Percentiles rank a stretch among this genome's conserved stretches.
Conservation (phyloP, 2,888 invertebrate genomes). For the Nymphalis polychloros region DNA sequence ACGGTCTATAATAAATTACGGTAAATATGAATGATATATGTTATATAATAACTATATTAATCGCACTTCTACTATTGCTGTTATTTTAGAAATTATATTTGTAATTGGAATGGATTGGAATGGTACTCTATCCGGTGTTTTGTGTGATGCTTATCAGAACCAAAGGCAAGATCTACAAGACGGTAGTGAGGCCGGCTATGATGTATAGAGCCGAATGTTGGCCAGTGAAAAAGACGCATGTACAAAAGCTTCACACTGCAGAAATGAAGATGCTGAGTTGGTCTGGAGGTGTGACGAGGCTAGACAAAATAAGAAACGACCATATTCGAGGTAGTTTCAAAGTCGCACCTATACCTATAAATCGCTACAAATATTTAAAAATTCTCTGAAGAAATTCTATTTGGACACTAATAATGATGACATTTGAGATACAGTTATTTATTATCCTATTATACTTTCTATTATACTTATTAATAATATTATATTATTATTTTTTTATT, state of each 20-base stretch:
- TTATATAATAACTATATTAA: slow-evolving; percentile 30
- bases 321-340: slow-evolving; percentile 5
- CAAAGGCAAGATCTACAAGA: slow-evolving; percentile 3
- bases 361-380: too few relatives aligned
- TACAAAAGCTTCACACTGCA: slow-evolving; percentile 1
- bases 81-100: not conserved
- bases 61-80: not conserved
- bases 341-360: not conserved
- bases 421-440: too few relatives aligned
- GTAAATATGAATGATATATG: slow-evolving; percentile 28
- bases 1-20: slow-evolving; percentile 40
- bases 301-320: slow-evolving; percentile 1
- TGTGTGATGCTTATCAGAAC: not conserved
- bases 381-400: too few relatives aligned
- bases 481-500: too few relatives aligned
- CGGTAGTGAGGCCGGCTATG: not conserved
- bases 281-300: not conserved
- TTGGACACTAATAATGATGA: too few relatives aligned
- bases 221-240: slow-evolving; percentile 19
- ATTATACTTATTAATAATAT: too few relatives aligned
- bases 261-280: slow-evolving; percentile 12
- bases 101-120: too few relatives aligned
- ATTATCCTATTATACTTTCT: too few relatives aligned
- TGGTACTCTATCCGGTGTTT: not conserved
- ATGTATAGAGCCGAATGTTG: too few relatives aligned